Evolutionary conservation across 2,113 vertebrate genomes (phyloP).

Genomic region (Leptobrachium leishanense): DNA sequence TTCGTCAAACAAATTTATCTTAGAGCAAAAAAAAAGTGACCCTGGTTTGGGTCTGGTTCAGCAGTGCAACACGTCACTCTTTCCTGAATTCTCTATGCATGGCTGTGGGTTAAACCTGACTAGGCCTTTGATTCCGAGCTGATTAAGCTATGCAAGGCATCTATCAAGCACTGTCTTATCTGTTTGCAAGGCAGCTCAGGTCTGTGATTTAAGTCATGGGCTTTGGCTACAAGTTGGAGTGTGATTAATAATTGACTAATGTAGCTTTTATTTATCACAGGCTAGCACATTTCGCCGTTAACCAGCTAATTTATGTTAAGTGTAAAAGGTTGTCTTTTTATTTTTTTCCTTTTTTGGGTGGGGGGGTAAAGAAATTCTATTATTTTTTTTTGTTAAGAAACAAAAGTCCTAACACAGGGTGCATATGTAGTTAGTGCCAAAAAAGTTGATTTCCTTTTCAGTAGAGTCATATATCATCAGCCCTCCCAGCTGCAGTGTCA

Average conservation of each 20-base stretch:
- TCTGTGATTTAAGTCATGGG: constrained; percentile 79
- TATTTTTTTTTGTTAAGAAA: constrained; percentile 60
- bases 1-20: no score
- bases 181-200: constrained; percentile 80
- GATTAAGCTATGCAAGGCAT: constrained; percentile 72
- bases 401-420: constrained; percentile 89
- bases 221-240: constrained; percentile 81
- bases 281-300: constrained; percentile 80
- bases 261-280: constrained; percentile 83
- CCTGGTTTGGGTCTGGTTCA: constrained; percentile 61
- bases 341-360: constrained; percentile 61
- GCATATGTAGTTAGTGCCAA: constrained; percentile 90
- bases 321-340: constrained; percentile 81
- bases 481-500: constrained; percentile 99
- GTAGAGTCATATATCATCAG: constrained; percentile 93
- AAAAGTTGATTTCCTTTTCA: constrained; percentile 99
- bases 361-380: constrained; percentile 5
- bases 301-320: constrained; percentile 81
- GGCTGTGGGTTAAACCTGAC: constrained; percentile 64
- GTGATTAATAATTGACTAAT: constrained; percentile 88
- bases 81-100: constrained; percentile 72
- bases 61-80: constrained; percentile 55
- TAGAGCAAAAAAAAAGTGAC: not conserved
- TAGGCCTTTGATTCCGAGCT: constrained; percentile 71
- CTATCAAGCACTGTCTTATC: constrained; percentile 78